Percentiles rank a stretch among this genome's conserved stretches.
Evolutionary conservation across 2,113 vertebrate genomes (phyloP).

Genomic region (Protobothrops mucrosquamatus): DNA sequence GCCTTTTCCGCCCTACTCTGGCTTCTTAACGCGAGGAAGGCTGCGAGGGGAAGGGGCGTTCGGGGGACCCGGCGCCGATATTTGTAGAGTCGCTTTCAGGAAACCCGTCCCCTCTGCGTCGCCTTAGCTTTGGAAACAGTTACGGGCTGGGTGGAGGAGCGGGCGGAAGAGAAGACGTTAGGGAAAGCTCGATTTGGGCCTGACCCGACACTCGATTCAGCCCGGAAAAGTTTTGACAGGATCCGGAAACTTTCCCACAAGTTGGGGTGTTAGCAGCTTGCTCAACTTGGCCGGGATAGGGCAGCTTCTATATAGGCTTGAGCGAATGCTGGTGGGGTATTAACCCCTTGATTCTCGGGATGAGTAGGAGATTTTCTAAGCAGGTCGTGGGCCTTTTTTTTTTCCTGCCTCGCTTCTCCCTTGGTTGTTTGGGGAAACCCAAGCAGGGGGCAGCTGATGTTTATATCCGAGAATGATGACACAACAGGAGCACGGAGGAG

Average conservation of each 20-base stretch:
- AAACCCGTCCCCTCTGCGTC: not conserved
- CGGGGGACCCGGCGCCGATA: not conserved
- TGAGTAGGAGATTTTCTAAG: not conserved
- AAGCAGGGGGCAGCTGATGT: conserved; percentile 7
- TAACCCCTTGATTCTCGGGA: not conserved
- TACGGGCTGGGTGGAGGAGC: too few relatives aligned
- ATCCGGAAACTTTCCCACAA: not conserved
- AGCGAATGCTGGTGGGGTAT: not conserved
- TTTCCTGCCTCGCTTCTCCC: too few relatives aligned
- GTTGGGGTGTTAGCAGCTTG: not conserved
- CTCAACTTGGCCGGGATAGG: not conserved
- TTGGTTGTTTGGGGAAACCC: not conserved
- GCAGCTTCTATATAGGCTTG: not conserved
- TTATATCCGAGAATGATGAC: conserved; percentile 12
- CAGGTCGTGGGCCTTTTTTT: not conserved
- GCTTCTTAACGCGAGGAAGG: not conserved
- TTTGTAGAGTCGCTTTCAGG: not conserved
- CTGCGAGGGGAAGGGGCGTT: not conserved
- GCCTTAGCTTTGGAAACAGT: not conserved
- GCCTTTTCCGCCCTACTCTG: too few relatives aligned
- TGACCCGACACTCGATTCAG: not conserved
- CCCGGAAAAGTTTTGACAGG: not conserved
- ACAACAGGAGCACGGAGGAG: not conserved
- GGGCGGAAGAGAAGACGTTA: not conserved
- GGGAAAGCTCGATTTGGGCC: not conserved